phyloP scores from a whole-genome alignment of 1,140 invertebrate species.

The Polypedilum pembai region DNA sequence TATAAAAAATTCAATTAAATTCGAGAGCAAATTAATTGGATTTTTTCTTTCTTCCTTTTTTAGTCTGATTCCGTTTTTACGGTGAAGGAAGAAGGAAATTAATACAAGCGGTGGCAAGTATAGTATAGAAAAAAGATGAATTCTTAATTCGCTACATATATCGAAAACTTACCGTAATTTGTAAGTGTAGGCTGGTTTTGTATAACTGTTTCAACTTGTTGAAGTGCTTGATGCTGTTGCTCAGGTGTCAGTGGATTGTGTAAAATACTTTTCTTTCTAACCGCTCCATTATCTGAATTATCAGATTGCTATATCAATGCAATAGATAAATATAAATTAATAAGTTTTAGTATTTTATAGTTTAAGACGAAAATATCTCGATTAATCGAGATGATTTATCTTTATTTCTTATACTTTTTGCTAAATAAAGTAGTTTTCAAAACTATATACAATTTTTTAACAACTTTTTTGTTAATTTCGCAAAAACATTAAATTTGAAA shows the following conservation, averaged over 20 bases:
- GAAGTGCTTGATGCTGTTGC: conserved; percentile 21
- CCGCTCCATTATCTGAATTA: conserved; percentile 46
- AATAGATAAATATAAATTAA: background rate
- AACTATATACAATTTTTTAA: no score
- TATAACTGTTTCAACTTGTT: background rate
- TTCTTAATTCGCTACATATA: background rate
- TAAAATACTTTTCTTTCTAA: conserved; percentile 50
- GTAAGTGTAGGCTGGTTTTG: background rate
- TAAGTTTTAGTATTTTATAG: no score
- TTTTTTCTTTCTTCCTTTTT: background rate
- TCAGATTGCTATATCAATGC: conserved; percentile 34
- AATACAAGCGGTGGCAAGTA: background rate
- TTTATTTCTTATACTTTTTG: no score
- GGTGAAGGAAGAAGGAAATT: no score
- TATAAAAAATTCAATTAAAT: conserved; percentile 27
- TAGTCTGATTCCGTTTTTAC: no score
- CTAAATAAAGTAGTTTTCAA: no score
- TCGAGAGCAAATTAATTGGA: conserved; percentile 26
- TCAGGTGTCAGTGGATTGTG: conserved; percentile 14
- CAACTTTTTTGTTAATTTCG: no score
- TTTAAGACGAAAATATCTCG: no score
- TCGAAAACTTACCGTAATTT: background rate
- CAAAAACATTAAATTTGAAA: no score
- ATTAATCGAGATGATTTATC: no score
- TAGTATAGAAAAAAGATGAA: background rate